Evolutionary conservation across 2,888 invertebrate species (phyloP), one percentile per base, ranked within the genome.

Genomic region (Helicoverpa assulta): DNA sequence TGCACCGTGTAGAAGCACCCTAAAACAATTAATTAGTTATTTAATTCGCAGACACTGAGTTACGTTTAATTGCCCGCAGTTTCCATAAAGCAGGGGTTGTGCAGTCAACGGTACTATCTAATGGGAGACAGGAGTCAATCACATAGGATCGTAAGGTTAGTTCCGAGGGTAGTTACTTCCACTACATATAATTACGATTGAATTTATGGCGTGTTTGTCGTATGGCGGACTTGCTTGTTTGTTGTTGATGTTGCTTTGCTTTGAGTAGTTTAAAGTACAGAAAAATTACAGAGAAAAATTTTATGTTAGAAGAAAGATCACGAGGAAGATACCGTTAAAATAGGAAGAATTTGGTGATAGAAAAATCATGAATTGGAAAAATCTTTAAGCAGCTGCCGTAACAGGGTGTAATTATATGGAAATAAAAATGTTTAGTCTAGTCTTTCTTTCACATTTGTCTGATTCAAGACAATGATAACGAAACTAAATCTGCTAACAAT

Each of bases 161-260:
- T 92, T 92, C 78, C 79, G 69, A 83, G 26, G 82, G 84, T 83
- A 84, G 89, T 95, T 93, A 94, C 91, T 95, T 95, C 95, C 95
- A 93, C 94, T 95, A 95, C 95, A 95, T 95, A 95, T 95, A 94
- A 93, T 94, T 94, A 94, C 92, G 87, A 94, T 93, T 90, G 88
- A 90, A 94, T 94, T 94, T 94, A 94, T 92, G 86, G 90, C 85
- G 70, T 76, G 76, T 78, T 75, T 78, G 59, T 81, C 62, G 71
- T 80, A 18, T 60, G 54, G 75, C 53, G 65, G 50, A 50, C 64
- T 73, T 70, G 77, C 73, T 74, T 40, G 40, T 26, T 26, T 26
- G 14, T 29, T 50, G 73, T 67, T 43, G 50, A 67, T 76, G 71
- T 67, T 67, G n/a, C 43, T 74, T 67, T 60, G 74, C 67, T 73